Base-by-base conservation (phyloP, 2,797 vertebrate species). In the Emydoidea blandingii region DNA sequence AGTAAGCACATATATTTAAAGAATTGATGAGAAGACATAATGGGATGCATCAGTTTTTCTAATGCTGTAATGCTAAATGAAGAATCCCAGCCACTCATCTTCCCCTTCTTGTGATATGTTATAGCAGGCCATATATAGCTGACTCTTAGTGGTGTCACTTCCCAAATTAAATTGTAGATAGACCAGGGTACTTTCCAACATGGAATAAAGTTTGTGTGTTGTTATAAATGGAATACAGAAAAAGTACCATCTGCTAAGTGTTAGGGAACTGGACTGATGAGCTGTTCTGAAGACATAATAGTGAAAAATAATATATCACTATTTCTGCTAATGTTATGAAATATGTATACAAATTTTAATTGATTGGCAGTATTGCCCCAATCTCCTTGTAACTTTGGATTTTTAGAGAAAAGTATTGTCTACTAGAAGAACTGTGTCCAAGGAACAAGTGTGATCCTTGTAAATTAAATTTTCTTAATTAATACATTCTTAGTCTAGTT, bases 131-230 rank as follows among this genome's bases (percentile, higher is more conserved):
- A 80, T 37, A 93, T 90, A 83, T 90, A 31, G 76, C 92, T 94
- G 87, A 94, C 41, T 87, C 90, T 92, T 89, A 50, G 50, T 81
- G 0, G 50, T 96, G 94, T 89, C 87, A 97, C 96, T 98, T 97
- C 97, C 96, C 94, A 91, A 95, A 88, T 94, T 95, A 79, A 93
- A 92, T 96, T 96, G 90, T 95, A 94, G 95, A 89, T 81, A 97
- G 89, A 88, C 87, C 8, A 41, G 76, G 96, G 97, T 97, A 94
- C 95, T 98, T 98, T 97, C 97, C 97, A 96, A 88, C 81, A 97
- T 83, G 94, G 94, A 97, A 96, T 97, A 56, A 96, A 54, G 89
- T 62, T 74, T 93, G 7, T 86, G 0, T 83, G 29, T 87, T 91
- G 34, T 49, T 96, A 92, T 87, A 97, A 95, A 91, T 88, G 90